phyloP scores from a whole-genome alignment of 2,113 vertebrate species.

The Murina feae region DNA sequence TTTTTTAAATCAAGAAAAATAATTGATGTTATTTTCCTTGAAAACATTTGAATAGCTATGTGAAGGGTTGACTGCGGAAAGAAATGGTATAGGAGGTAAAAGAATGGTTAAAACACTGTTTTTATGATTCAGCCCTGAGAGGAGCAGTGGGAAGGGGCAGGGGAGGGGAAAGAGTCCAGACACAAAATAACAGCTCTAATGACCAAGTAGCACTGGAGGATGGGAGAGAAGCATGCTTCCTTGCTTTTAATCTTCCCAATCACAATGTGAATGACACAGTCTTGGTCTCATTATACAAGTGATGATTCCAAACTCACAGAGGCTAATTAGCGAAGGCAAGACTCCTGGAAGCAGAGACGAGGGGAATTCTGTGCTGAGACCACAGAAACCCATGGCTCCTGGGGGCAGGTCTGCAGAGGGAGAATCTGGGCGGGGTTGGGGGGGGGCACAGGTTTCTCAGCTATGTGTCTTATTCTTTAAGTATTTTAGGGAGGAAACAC shows the following conservation, averaged over 20 bases:
- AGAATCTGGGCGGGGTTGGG: too few species aligned
- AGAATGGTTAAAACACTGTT: neutral
- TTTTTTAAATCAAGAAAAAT: neutral
- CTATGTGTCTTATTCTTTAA: constrained; percentile 4
- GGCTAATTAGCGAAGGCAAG: neutral
- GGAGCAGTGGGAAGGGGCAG: neutral
- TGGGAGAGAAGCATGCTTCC: neutral
- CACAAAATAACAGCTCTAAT: neutral
- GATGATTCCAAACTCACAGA: neutral
- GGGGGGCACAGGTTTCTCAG: neutral
- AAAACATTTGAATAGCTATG: neutral
- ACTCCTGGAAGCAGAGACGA: neutral
- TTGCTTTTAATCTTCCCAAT: neutral
- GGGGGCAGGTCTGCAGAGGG: neutral
- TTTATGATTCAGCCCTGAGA: neutral
- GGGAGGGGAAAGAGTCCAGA: too few species aligned
- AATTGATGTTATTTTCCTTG: neutral
- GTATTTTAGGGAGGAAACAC: neutral
- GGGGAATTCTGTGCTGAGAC: neutral
- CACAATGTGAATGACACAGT: neutral
- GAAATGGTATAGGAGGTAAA: neutral
- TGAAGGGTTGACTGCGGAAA: neutral
- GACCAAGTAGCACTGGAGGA: neutral
- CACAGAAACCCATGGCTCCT: neutral
- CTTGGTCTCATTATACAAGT: neutral